Evolutionary conservation across 1,140 invertebrate genomes (phyloP).

Genomic region (Epicauta chinensis): DNA sequence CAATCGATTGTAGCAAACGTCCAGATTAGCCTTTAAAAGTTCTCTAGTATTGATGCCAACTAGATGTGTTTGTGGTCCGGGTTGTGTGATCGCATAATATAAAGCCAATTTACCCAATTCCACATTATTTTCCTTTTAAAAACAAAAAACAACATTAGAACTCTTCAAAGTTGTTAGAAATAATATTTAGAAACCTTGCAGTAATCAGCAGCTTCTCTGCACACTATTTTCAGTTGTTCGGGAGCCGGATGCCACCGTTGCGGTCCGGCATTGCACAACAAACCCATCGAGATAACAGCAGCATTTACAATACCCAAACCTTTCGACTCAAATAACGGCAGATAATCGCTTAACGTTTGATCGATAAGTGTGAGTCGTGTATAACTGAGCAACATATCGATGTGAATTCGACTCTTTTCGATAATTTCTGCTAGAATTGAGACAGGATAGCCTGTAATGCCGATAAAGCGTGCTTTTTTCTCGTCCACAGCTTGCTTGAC

Average conservation of each 20-base stretch:
- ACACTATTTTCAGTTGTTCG: constrained; percentile 59
- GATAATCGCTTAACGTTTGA: constrained; percentile 63
- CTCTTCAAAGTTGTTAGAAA: constrained; percentile 2
- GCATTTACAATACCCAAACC: constrained; percentile 77
- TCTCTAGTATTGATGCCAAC: constrained; percentile 61
- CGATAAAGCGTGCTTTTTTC: constrained; percentile 78
- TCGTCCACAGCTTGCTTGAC: constrained; percentile 64
- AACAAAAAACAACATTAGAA: constrained; percentile 12
- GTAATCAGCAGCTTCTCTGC: constrained; percentile 52
- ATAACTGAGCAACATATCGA: constrained; percentile 73
- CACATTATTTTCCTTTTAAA: constrained; percentile 54
- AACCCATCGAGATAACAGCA: constrained; percentile 70
- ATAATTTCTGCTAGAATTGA: constrained; percentile 66
- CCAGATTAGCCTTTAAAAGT: constrained; percentile 56
- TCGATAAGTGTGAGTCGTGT: constrained; percentile 74
- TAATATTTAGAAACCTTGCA: constrained; percentile 52
- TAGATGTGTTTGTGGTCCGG: constrained; percentile 55
- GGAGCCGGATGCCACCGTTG: constrained; percentile 78
- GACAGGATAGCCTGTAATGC: constrained; percentile 83
- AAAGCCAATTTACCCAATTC: constrained; percentile 67
- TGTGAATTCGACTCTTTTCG: constrained; percentile 58
- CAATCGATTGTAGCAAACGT: constrained; percentile 53
- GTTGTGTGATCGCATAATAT: constrained; percentile 53
- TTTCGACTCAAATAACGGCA: constrained; percentile 56
- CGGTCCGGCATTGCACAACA: constrained; percentile 70